These are phyloP conservation scores for Acronicta leporina DNA, from an alignment of 2,888 invertebrate genomes.

Conservation along the genomic window DNA sequence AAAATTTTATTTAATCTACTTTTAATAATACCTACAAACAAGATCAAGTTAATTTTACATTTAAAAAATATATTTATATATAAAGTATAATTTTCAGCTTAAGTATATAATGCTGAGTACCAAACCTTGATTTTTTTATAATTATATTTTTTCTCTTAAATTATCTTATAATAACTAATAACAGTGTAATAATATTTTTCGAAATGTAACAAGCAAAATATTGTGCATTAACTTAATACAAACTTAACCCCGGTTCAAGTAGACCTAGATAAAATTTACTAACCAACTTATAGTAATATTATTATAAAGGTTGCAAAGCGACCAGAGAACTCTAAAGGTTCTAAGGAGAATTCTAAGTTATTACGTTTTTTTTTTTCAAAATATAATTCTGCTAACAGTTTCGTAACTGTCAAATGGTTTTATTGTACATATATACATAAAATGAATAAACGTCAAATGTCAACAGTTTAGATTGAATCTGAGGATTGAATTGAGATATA, in stretches of 20 bases:
- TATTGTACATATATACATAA: too few relatives aligned
- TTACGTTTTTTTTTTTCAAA: too few relatives aligned
- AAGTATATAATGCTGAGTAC: not conserved
- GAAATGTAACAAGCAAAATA: conserved; percentile 30
- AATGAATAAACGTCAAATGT: too few relatives aligned
- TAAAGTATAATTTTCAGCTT: not conserved
- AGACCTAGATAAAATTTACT: too few relatives aligned
- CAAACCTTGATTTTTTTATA: not conserved
- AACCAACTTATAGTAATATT: too few relatives aligned
- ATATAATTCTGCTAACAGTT: too few relatives aligned
- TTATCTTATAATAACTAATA: conserved; percentile 36
- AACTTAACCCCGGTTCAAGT: conserved; percentile 15
- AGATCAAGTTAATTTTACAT: not conserved
- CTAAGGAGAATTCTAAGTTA: too few relatives aligned
- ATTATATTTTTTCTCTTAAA: conserved; percentile 13
- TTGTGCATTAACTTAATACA: conserved; percentile 55
- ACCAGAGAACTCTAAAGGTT: too few relatives aligned
- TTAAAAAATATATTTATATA: not conserved
- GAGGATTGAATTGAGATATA: too few relatives aligned
- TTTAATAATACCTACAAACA: conserved; percentile 14
- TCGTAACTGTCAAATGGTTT: too few relatives aligned
- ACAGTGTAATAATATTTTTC: conserved; percentile 22
- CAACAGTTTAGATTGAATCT: too few relatives aligned
- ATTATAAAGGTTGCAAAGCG: too few relatives aligned
- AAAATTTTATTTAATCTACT: not conserved